A percentile compares a stretch with the other conserved stretches of the same genome.
Evolutionary conservation across 2,113 vertebrate species (phyloP).

Genomic region (Polyodon spathula): DNA sequence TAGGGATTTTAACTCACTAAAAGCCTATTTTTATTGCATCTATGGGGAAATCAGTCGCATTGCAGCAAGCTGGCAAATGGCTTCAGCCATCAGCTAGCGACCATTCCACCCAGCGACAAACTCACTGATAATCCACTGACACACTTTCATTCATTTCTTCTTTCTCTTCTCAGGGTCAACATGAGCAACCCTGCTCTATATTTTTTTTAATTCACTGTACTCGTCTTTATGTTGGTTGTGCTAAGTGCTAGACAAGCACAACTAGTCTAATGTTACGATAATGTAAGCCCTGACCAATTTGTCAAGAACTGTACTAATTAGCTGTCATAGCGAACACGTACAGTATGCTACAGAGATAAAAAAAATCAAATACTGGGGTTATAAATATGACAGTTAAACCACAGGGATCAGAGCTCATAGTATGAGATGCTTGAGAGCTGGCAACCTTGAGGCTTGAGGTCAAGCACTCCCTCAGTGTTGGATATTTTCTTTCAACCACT

Average conservation of each 20-base stretch:
- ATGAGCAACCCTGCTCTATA: conserved; percentile 17
- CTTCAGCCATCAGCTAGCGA: too few species aligned
- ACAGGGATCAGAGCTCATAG: conserved; percentile 28
- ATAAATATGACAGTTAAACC: conserved; percentile 19
- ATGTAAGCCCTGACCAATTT: conserved; percentile 36
- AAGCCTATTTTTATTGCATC: too few species aligned
- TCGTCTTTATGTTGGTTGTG: neutral
- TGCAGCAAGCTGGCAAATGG: too few species aligned
- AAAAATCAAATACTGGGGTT: neutral
- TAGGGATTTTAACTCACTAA: too few species aligned
- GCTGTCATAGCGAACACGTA: conserved; percentile 44
- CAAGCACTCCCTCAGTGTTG: conserved; percentile 23
- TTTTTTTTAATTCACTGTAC: neutral
- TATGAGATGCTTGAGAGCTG: conserved; percentile 36
- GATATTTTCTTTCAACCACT: conserved; percentile 34
- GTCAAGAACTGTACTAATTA: conserved; percentile 57
- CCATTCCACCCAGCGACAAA: too few species aligned
- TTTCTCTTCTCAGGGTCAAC: neutral
- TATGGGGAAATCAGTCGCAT: too few species aligned
- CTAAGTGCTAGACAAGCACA: conserved; percentile 53
- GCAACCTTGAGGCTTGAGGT: conserved; percentile 30
- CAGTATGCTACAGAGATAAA: conserved; percentile 16
- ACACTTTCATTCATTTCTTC: neutral
- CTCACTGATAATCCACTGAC: too few species aligned
- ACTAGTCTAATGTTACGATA: conserved; percentile 41